These are phyloP conservation scores for Simalia tracyae DNA, from an alignment of 2,797 vertebrate genomes.

Conservation along the genomic window DNA sequence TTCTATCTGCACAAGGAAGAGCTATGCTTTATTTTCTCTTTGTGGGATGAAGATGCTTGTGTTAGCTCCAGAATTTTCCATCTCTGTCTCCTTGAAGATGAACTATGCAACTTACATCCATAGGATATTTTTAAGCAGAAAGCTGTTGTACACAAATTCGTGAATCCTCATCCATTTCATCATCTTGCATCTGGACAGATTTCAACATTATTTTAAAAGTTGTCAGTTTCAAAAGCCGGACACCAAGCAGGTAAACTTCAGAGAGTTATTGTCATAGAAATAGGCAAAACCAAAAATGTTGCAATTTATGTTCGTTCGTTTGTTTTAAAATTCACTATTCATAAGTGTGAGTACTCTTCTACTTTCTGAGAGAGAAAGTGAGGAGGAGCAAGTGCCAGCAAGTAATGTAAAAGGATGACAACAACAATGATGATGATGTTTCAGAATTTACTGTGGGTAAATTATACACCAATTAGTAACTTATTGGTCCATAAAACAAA, in stretches of 20 bases:
- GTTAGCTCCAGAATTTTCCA: neutral
- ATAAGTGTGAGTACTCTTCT: neutral
- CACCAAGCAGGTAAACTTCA: neutral
- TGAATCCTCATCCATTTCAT: neutral
- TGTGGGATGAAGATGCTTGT: neutral
- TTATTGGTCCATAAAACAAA: conserved; percentile 65
- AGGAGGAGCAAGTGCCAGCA: neutral
- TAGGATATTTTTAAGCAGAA: neutral
- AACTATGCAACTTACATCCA: neutral
- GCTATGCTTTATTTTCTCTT: neutral
- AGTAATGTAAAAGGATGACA: neutral
- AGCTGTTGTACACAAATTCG: neutral
- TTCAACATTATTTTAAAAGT: neutral
- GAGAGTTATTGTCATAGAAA: neutral
- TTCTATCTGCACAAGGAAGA: neutral
- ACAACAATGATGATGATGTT: conserved; percentile 9
- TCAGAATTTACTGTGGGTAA: conserved; percentile 56
- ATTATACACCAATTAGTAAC: conserved; percentile 66
- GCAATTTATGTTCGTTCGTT: neutral
- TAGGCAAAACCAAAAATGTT: neutral
- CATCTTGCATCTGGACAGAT: neutral
- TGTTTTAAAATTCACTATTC: neutral
- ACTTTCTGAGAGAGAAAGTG: neutral
- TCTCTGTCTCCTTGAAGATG: neutral
- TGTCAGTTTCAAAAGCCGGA: neutral